Evolutionary conservation across 2,888 invertebrate genomes (phyloP).

Genomic region (Odontomyia ornata): DNA sequence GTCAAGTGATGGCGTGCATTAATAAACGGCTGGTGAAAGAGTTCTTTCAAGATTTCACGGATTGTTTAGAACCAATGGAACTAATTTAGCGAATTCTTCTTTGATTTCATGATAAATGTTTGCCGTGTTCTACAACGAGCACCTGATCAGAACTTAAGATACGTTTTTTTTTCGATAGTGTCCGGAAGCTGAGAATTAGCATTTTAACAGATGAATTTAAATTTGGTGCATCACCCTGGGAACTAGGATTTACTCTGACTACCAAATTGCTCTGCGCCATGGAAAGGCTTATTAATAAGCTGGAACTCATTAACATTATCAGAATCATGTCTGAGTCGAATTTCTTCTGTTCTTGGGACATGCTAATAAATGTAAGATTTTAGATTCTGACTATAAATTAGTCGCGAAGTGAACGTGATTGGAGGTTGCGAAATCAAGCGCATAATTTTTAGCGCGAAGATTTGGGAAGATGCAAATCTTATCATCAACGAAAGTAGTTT

Average conservation of each 20-base stretch:
- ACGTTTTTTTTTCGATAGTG: not conserved
- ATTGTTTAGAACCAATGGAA: not conserved
- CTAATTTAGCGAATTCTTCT: not conserved
- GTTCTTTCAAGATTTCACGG: not conserved
- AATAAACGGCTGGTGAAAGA: not conserved
- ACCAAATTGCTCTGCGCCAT: no score
- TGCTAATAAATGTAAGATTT: no score
- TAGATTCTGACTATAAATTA: no score
- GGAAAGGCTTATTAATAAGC: no score
- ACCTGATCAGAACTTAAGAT: not conserved
- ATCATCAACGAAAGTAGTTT: no score
- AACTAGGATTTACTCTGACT: not conserved
- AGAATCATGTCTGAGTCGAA: no score
- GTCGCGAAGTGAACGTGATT: no score
- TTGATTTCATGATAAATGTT: not conserved
- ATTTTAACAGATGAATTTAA: not conserved
- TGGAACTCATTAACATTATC: no score
- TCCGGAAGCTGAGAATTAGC: not conserved
- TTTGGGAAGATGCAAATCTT: no score
- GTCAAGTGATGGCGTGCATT: constrained; percentile 7
- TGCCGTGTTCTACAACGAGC: not conserved
- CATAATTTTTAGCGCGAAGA: no score
- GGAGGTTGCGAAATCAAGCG: no score
- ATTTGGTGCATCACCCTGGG: not conserved
- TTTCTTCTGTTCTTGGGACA: no score